Conservation (phyloP, 2,888 invertebrate genomes). For the Chloroclystis v-ata region DNA sequence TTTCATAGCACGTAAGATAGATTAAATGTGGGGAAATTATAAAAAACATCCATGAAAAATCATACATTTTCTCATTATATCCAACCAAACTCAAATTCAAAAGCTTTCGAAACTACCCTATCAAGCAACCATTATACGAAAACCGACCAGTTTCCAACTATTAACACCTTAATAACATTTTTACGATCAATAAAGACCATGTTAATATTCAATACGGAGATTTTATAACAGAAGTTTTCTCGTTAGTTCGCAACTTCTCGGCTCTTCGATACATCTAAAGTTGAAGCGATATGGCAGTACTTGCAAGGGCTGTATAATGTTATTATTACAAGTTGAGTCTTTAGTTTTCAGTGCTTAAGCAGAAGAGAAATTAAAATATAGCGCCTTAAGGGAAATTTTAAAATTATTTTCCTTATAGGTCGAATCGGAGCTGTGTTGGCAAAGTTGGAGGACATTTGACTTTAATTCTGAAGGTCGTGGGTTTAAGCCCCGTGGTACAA, state of each 20-base stretch:
- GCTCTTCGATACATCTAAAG: conserved; percentile 40
- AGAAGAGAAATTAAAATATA: too few relatives aligned
- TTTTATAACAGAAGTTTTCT: conserved; percentile 67
- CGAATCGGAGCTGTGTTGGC: too few relatives aligned
- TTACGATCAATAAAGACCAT: conserved; percentile 60
- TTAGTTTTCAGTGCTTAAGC: too few relatives aligned
- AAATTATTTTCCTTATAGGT: too few relatives aligned
- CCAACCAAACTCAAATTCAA: not conserved
- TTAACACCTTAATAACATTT: conserved; percentile 52
- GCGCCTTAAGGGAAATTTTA: too few relatives aligned
- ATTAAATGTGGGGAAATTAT: too few relatives aligned
- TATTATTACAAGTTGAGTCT: conserved; percentile 20
- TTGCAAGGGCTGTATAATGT: conserved; percentile 18
- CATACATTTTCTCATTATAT: too few relatives aligned
- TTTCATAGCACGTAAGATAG: too few relatives aligned
- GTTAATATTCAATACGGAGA: conserved; percentile 69
- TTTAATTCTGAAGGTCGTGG: too few relatives aligned
- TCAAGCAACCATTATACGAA: conserved; percentile 38
- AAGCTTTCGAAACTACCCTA: conserved; percentile 19
- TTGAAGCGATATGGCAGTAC: conserved; percentile 28
- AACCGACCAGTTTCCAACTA: conserved; percentile 35
- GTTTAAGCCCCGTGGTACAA: too few relatives aligned
- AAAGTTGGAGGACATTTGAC: too few relatives aligned
- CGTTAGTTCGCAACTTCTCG: conserved; percentile 49
- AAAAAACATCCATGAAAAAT: too few relatives aligned